A percentile compares a stretch with the other conserved stretches of the same genome.
phyloP scores from a whole-genome alignment of 1,140 invertebrate species.

The Amphibalanus amphitrite region DNA sequence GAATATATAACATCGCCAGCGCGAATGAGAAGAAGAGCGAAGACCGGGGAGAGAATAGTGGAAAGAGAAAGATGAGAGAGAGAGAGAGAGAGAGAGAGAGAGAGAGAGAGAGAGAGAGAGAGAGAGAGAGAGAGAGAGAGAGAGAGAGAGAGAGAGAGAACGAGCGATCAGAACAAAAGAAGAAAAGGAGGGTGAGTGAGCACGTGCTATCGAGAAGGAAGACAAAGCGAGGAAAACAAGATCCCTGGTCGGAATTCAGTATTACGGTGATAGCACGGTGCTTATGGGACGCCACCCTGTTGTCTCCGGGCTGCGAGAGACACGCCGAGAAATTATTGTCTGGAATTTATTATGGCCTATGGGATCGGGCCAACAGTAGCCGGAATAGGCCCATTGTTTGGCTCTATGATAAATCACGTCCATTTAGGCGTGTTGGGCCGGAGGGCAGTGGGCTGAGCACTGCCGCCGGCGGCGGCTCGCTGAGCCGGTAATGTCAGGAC shows the following conservation, averaged over 20 bases:
- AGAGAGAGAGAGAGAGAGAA: neutral
- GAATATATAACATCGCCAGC: too few relatives aligned
- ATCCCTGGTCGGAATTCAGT: too few relatives aligned
- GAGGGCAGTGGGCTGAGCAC: neutral
- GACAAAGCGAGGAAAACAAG: too few relatives aligned
- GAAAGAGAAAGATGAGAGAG: too few relatives aligned
- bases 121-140: neutral
- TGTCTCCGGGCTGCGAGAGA: neutral
- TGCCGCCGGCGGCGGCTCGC: too few relatives aligned
- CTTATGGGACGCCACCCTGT: neutral
- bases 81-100: neutral
- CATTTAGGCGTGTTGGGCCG: neutral
- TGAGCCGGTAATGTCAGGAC: neutral
- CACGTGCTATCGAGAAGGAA: too few relatives aligned
- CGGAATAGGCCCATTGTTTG: neutral
- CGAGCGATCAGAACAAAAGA: neutral
- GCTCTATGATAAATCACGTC: neutral
- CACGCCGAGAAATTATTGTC: neutral
- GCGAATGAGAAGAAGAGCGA: too few relatives aligned
- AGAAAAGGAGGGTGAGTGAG: neutral
- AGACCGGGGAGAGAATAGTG: too few relatives aligned
- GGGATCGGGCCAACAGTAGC: neutral
- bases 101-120: neutral
- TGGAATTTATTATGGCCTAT: slow-evolving; percentile 2
- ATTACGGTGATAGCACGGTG: neutral